phyloP scores from a whole-genome alignment of 2,797 vertebrate species.

The Manis javanica region DNA sequence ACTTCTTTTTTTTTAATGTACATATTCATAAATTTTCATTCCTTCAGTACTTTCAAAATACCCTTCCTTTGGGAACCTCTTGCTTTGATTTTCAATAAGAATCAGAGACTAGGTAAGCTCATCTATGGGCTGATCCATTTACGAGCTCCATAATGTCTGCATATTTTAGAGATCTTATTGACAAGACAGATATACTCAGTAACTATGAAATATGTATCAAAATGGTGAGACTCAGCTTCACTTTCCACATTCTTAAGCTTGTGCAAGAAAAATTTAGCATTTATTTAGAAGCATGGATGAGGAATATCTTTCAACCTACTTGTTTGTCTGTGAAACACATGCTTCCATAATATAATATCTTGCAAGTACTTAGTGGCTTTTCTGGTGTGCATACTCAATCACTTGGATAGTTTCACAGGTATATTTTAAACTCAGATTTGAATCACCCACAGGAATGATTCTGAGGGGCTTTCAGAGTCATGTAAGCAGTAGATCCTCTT shows the following conservation, averaged over 20 bases:
- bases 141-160: neutral
- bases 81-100: conserved; percentile 18
- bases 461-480: conserved; percentile 8
- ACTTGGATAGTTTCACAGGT: neutral
- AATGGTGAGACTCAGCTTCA: conserved; percentile 34
- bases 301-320: neutral
- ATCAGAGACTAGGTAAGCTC: neutral
- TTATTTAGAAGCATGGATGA: neutral
- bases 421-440: neutral
- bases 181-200: neutral
- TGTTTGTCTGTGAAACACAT: neutral
- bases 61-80: neutral
- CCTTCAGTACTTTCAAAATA: conserved; percentile 18
- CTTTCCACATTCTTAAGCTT: conserved; percentile 5
- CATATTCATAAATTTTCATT: neutral
- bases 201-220: neutral
- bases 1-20: neutral
- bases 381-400: neutral
- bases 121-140: neutral
- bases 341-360: neutral
- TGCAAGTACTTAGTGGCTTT: neutral
- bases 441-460: neutral
- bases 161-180: neutral
- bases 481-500: neutral
- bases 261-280: neutral